Evolutionary conservation across 1,140 invertebrate species (phyloP).

Genomic region (Lepidurus arcticus): DNA sequence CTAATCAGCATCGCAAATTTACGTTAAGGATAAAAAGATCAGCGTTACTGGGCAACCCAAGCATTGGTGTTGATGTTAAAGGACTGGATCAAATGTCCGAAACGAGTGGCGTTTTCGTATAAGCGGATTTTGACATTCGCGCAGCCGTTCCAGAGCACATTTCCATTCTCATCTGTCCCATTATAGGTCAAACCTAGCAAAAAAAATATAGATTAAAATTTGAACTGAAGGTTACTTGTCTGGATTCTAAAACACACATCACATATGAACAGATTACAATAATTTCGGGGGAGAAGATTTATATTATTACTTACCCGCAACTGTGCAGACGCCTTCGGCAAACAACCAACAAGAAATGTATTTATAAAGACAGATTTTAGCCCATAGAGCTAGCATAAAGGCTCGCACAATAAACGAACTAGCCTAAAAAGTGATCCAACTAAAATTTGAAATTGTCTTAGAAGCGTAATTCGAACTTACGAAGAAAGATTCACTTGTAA

Average conservation of each 20-base stretch:
- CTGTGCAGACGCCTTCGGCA: slow-evolving; percentile 67
- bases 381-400: slow-evolving; percentile 71
- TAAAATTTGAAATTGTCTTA: background rate
- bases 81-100: slow-evolving; percentile 75
- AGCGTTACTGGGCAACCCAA: slow-evolving; percentile 73
- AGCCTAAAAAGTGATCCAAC: slow-evolving; percentile 43
- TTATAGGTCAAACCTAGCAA: slow-evolving; percentile 69
- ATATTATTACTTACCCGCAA: slow-evolving; percentile 51
- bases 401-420: slow-evolving; percentile 57
- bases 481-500: slow-evolving; percentile 59
- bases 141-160: slow-evolving; percentile 69
- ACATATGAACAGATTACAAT: background rate
- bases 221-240: background rate
- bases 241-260: slow-evolving; percentile 33
- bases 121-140: slow-evolving; percentile 71
- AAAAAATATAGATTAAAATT: background rate
- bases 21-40: slow-evolving; percentile 22
- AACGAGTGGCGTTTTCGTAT: slow-evolving; percentile 71
- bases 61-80: slow-evolving; percentile 92
- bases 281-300: slow-evolving; percentile 2
- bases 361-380: slow-evolving; percentile 75
- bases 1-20: slow-evolving; percentile 24
- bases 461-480: slow-evolving; percentile 41
- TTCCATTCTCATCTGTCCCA: slow-evolving; percentile 56
- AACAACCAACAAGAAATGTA: slow-evolving; percentile 89